A percentile compares a stretch with the other conserved stretches of the same genome.
phyloP scores from a whole-genome alignment of 2,888 invertebrate species.

The Slavum lentiscoides region DNA sequence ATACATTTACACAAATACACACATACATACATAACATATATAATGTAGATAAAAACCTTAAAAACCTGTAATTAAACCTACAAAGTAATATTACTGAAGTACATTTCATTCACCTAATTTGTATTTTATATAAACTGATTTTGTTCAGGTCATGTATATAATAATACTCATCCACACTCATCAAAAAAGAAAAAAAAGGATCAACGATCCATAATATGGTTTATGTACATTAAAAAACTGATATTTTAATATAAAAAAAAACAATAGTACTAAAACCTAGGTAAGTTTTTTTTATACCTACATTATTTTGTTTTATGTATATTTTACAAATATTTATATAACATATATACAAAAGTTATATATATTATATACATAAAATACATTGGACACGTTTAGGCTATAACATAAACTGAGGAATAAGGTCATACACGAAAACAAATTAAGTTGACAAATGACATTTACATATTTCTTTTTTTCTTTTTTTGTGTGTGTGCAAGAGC shows the following conservation, averaged over 20 bases:
- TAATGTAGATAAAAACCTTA: slow-evolving; percentile 48
- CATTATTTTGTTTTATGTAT: slow-evolving; percentile 42
- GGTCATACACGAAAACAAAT: slow-evolving; percentile 37
- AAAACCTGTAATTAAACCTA: slow-evolving; percentile 47
- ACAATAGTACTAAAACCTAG: slow-evolving; percentile 46
- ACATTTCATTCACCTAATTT: slow-evolving; percentile 47
- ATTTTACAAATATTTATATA: slow-evolving; percentile 46
- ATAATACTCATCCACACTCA: slow-evolving; percentile 35
- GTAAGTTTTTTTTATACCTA: slow-evolving; percentile 43
- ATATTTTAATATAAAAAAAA: slow-evolving; percentile 34
- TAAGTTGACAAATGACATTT: slow-evolving; percentile 33
- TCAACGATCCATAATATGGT: slow-evolving; percentile 28
- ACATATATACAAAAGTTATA: slow-evolving; percentile 46
- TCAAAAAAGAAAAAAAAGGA: slow-evolving; percentile 11
- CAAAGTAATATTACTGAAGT: slow-evolving; percentile 51
- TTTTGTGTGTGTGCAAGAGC: background rate
- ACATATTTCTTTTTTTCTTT: slow-evolving; percentile 3
- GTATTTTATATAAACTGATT: slow-evolving; percentile 53
- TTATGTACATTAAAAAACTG: slow-evolving; percentile 34
- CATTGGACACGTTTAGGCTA: slow-evolving; percentile 33
- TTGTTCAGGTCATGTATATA: slow-evolving; percentile 52
- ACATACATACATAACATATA: slow-evolving; percentile 35
- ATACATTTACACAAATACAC: slow-evolving; percentile 27
- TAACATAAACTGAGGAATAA: slow-evolving; percentile 45
- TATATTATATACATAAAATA: slow-evolving; percentile 27